Conservation (phyloP, 2,888 invertebrate genomes). For the Halocaridina rubra region DNA sequence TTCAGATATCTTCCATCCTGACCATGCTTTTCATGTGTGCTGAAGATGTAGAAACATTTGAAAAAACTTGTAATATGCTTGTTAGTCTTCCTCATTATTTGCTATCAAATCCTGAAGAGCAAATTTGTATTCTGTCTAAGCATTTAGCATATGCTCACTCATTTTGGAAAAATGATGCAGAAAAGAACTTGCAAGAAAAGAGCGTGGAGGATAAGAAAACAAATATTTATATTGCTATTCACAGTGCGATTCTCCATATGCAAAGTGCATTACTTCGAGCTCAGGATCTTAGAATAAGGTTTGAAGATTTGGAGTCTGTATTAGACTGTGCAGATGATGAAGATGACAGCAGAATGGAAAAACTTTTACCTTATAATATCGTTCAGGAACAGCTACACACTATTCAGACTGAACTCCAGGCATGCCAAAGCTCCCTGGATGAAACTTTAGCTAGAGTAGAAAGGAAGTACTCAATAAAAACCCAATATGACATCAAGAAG, state of each 20-base stretch:
- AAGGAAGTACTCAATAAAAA: constrained; percentile 12
- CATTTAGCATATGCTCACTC: constrained; percentile 23
- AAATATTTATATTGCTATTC: constrained; percentile 34
- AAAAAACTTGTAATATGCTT: not conserved
- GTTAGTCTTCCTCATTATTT: not conserved
- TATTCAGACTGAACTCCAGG: constrained; percentile 15
- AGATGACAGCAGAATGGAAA: not conserved
- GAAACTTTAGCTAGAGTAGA: constrained; percentile 34
- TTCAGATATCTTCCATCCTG: constrained; percentile 35
- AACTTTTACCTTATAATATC: not conserved
- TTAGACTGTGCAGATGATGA: not conserved
- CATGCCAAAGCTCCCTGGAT: constrained; percentile 31
- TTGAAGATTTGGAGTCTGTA: constrained; percentile 7
- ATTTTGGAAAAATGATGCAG: constrained; percentile 21
- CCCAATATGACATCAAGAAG: not conserved
- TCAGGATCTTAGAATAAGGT: constrained; percentile 24
- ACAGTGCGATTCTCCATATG: constrained; percentile 40
- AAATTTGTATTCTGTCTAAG: not conserved
- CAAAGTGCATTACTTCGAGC: constrained; percentile 27
- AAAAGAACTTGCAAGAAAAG: not conserved
- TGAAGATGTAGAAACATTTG: not conserved
- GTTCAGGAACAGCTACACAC: not conserved
- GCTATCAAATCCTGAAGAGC: not conserved
- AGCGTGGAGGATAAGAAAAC: constrained; percentile 38
- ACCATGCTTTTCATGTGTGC: constrained; percentile 27